phyloP scores from a whole-genome alignment of 2,113 vertebrate genomes.

The Pao palembangensis region DNA sequence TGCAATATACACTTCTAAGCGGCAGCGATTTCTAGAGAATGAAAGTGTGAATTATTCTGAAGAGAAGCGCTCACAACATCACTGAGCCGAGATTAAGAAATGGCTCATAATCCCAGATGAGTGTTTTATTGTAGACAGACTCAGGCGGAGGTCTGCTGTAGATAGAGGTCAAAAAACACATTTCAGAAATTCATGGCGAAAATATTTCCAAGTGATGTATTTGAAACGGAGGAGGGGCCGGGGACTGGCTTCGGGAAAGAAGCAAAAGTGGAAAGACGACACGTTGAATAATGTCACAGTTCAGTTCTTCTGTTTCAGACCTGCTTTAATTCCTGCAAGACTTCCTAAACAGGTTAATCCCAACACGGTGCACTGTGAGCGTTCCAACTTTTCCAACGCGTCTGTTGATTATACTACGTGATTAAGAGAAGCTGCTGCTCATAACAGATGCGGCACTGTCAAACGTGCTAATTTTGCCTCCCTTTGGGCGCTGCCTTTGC shows the following conservation, averaged over 20 bases:
- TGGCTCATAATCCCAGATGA: constrained; percentile 66
- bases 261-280: not conserved
- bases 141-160: constrained; percentile 30
- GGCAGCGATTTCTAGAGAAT: constrained; percentile 61
- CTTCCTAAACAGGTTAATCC: no score
- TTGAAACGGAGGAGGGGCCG: not conserved
- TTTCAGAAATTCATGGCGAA: constrained; percentile 14
- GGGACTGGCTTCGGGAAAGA: constrained; percentile 3
- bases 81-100: constrained; percentile 66
- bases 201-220: no score
- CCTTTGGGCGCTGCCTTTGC: constrained; percentile 16
- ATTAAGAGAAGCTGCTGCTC: constrained; percentile 28
- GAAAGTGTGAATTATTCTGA: constrained; percentile 68
- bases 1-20: constrained; percentile 46
- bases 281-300: no score
- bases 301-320: no score
- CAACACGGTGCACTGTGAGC: no score
- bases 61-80: constrained; percentile 53
- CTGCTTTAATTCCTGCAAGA: no score
- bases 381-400: no score
- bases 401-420: not conserved
- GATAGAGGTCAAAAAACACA: constrained; percentile 28
- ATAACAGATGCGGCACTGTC: constrained; percentile 15
- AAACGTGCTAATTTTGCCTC: constrained; percentile 15
- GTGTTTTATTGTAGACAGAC: constrained; percentile 56